A percentile compares a stretch with the other conserved stretches of the same genome.
phyloP scores from a whole-genome alignment of 2,888 invertebrate species.

The Thumatha senex region DNA sequence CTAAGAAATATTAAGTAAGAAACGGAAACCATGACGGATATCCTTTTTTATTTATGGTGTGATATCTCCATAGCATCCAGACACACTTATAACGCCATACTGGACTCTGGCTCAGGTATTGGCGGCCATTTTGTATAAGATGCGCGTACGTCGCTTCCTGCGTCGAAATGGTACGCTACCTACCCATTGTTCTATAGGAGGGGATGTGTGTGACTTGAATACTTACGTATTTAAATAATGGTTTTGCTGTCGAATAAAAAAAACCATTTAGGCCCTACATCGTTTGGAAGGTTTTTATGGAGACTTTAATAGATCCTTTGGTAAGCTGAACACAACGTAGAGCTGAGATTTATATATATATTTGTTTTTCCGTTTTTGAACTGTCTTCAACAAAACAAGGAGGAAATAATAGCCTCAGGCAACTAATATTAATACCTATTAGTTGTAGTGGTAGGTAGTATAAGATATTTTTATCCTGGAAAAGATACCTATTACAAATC shows the following conservation, averaged over 20 bases:
- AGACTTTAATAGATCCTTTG: conserved; percentile 30
- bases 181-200: conserved; percentile 73
- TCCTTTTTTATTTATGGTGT: conserved; percentile 70
- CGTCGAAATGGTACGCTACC: conserved; percentile 77
- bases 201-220: conserved; percentile 74
- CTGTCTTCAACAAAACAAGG: no score
- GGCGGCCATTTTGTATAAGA: conserved; percentile 66
- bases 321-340: conserved; percentile 34
- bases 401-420: no score
- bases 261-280: conserved; percentile 46
- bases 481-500: no score
- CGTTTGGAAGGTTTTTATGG: conserved; percentile 22
- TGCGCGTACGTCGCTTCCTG: conserved; percentile 79
- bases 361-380: no score
- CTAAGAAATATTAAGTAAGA: conserved; percentile 43
- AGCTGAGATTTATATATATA: conserved; percentile 15
- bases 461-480: no score
- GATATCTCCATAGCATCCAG: conserved; percentile 73
- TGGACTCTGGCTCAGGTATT: conserved; percentile 56
- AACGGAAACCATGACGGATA: conserved; percentile 76
- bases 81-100: conserved; percentile 64
- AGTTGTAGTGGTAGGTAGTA: no score
- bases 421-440: no score
- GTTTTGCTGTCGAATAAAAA: conserved; percentile 63
- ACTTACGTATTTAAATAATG: conserved; percentile 40